Base-by-base conservation (phyloP, 2,888 invertebrate species). In the Anthoptus insignis region DNA sequence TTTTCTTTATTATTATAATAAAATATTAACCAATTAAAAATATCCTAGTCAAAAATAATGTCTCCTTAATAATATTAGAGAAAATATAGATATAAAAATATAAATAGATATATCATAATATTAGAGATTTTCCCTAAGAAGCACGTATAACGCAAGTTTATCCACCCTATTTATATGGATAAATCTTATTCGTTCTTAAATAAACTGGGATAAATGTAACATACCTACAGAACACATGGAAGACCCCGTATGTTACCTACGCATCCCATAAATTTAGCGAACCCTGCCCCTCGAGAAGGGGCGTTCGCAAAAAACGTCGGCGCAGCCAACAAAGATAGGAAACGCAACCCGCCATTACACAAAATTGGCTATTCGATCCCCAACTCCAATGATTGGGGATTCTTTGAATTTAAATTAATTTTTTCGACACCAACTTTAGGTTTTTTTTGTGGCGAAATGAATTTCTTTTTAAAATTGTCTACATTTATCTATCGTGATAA, bases 341-440 rank as follows among this genome's bases (percentile, higher is more conserved):
- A 88, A 89, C 84, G 84, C 85, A 91, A 83, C 86, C 89, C 85
- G 84, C 88, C 89, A 91, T 91, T 91, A 90, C 81, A 87, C 86
- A 86, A 90, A 91, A 91, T 91, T 91, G 90, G 84, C 82, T 82
- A 82, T 80, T 75, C 81, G 80, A 82, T 82, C 82, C 86, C 84
- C 81, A 78, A 75, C 77, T 74, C 78, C 67, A 74, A 74, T 80
- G 73, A 77, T 78, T 76, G 70, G 69, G 72, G 77, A 75, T 76
- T 76, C 76, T 78, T 76, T 78, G 72, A 83, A 86, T 81, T 84
- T 80, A 78, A 71, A 83, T 69, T 69, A 61, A 65, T 64, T 63
- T 73, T 63, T 63, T 59, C 5, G 27, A n/a, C 11, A 24, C 24
- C 27, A 19, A 57, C 16, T 39, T 39, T 3, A 14, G 21, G 8